Evolutionary conservation across 1,140 invertebrate species (phyloP).

Genomic region (Diachasma alloeum): DNA sequence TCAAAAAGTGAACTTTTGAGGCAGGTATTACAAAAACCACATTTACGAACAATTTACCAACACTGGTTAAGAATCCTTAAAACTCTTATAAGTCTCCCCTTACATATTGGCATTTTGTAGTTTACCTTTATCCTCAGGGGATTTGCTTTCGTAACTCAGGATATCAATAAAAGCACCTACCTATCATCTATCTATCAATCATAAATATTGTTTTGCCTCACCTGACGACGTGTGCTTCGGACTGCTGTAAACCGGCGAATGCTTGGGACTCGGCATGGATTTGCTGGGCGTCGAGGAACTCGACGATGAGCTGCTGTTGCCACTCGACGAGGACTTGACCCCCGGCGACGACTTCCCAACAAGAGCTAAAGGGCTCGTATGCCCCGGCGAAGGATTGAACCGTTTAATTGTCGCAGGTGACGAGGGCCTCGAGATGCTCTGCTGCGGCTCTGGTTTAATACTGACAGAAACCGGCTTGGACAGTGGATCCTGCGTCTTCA

Average conservation of each 20-base stretch:
- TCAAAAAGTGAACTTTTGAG: too few species aligned
- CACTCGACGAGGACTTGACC: conserved; percentile 57
- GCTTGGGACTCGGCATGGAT: conserved; percentile 74
- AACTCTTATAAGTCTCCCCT: too few species aligned
- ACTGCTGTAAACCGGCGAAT: conserved; percentile 80
- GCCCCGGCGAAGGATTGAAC: conserved; percentile 76
- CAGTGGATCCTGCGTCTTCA: conserved; percentile 73
- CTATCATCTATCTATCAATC: too few species aligned
- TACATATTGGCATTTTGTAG: too few species aligned
- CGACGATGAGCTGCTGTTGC: conserved; percentile 16
- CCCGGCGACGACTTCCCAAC: conserved; percentile 70
- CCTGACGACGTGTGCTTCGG: conserved; percentile 70
- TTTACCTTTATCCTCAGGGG: too few species aligned
- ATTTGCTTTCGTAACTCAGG: too few species aligned
- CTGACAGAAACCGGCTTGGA: conserved; percentile 78
- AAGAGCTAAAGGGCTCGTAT: conserved; percentile 68
- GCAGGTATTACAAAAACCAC: too few species aligned
- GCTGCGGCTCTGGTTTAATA: conserved; percentile 77
- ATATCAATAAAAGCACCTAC: too few species aligned
- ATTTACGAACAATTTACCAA: too few species aligned
- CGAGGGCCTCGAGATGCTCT: conserved; percentile 66
- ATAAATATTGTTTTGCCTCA: too few species aligned
- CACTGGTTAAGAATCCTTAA: too few species aligned
- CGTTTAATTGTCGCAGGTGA: conserved; percentile 74
- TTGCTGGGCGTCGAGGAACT: conserved; percentile 57